phyloP scores from a whole-genome alignment of 2,888 invertebrate species.

The Neria commutata region DNA sequence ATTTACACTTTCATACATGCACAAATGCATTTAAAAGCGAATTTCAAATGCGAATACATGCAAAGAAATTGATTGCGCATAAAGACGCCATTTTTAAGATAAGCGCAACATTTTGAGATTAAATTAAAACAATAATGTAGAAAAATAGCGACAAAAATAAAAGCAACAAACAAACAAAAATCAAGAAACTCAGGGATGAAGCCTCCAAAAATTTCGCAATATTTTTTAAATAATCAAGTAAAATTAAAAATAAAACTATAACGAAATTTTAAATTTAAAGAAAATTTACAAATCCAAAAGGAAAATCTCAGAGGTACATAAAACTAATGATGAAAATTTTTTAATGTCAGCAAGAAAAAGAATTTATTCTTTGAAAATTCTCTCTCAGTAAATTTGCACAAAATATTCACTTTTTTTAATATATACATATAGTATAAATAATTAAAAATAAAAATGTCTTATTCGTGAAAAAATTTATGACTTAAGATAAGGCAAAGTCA shows the following conservation, averaged over 20 bases:
- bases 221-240: constrained; percentile 41
- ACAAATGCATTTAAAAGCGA: constrained; percentile 25
- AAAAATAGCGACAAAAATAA: constrained; percentile 44
- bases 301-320: constrained; percentile 26
- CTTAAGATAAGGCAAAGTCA: constrained; percentile 34
- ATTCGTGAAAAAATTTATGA: too few relatives aligned
- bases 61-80: constrained; percentile 36
- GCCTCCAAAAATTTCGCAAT: constrained; percentile 57
- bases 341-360: constrained; percentile 39
- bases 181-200: constrained; percentile 61
- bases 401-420: constrained; percentile 48
- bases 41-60: constrained; percentile 22
- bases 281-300: constrained; percentile 30
- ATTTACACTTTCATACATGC: too few relatives aligned
- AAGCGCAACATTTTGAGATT: constrained; percentile 32
- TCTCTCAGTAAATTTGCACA: constrained; percentile 50
- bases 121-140: constrained; percentile 21
- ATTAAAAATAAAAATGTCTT: constrained; percentile 23
- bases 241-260: constrained; percentile 32
- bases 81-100: constrained; percentile 47
- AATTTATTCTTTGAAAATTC: constrained; percentile 25
- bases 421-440: constrained; percentile 38
- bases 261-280: constrained; percentile 20
- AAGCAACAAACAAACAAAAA: constrained; percentile 52
- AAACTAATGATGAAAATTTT: constrained; percentile 44